Evolutionary conservation across 2,797 vertebrate species (phyloP), one percentile per base, ranked within the genome.

Genomic region (Sebastolobus altivelis): DNA sequence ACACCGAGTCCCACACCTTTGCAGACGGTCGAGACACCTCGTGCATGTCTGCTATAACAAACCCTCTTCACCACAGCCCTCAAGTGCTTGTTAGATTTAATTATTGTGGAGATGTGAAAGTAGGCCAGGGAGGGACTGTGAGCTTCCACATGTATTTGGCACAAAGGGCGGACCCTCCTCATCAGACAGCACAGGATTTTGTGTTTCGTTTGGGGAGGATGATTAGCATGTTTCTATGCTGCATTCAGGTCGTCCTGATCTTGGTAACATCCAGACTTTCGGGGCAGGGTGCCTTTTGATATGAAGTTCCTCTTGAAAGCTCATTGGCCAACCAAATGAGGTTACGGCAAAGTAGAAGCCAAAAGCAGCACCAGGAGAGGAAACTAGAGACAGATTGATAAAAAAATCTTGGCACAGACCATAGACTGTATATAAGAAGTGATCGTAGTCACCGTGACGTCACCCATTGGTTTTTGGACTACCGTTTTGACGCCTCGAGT

Each of bases 101-200:
- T 95, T 94, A 94, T 90, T 85, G 85, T 85, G 77, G 65, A 83
- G 80, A 88, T 87, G 90, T 87, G 80, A 94, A 95, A 94, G 92
- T 94, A 94, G 93, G 93, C 71, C 93, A 93, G 70, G 73, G 86
- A 78, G 71, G 72, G 83, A 76, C 78, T 73, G 77, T 65, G 66
- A 86, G 77, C 83, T 77, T 84, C 76, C 67, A 56, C 71, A 40
- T 77, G 65, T 65, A 77, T 91, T 83, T 79, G 88, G 85, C 81
- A 88, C 87, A 89, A 77, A 74, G 43, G 68, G 79, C 11, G 37
- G 84, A 89, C 54, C 71, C 35, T 81, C 60, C 40, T 81, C 80
- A 71, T 76, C 85, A 87, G 81, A 75, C 49, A 33, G 46, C 33
- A 9, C 54, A 52, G 65, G 74, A 58, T 68, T 75, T 54, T n/a